Conservation (phyloP, 2,888 invertebrate species). For the Cepaea hortensis region DNA sequence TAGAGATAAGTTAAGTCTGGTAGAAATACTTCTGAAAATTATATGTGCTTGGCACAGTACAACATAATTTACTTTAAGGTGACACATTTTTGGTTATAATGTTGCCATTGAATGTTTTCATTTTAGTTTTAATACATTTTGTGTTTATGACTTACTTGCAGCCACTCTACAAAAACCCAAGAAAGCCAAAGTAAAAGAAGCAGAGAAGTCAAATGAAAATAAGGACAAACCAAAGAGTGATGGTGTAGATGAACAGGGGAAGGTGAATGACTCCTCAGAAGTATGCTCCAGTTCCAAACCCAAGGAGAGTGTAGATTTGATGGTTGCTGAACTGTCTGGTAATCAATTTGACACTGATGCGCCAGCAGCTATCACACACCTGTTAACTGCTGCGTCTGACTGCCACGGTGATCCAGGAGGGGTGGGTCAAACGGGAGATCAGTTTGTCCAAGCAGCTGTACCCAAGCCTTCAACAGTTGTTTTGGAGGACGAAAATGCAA, state of each 20-base stretch:
- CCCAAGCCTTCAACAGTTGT: constrained; percentile 36
- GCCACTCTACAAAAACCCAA: constrained; percentile 34
- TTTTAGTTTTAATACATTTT: neutral
- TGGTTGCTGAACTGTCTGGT: neutral
- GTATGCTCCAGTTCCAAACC: neutral
- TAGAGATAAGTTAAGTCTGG: no score
- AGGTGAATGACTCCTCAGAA: constrained; percentile 8
- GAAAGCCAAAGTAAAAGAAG: constrained; percentile 23
- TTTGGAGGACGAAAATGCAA: constrained; percentile 65
- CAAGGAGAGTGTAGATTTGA: constrained; percentile 1
- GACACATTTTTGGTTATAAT: neutral
- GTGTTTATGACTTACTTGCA: constrained; percentile 18
- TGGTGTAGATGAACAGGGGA: neutral
- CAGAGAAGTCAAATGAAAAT: constrained; percentile 32
- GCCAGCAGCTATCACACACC: constrained; percentile 13
- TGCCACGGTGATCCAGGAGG: neutral
- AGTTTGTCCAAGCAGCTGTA: neutral
- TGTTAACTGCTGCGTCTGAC: constrained; percentile 4
- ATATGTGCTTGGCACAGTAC: no score
- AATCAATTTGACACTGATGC: neutral
- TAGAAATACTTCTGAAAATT: no score
- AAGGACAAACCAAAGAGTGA: constrained; percentile 22
- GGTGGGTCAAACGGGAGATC: neutral
- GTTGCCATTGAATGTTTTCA: neutral
- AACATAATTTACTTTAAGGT: neutral